phyloP scores from a whole-genome alignment of 2,113 vertebrate species.

The Onychostruthus taczanowskii region DNA sequence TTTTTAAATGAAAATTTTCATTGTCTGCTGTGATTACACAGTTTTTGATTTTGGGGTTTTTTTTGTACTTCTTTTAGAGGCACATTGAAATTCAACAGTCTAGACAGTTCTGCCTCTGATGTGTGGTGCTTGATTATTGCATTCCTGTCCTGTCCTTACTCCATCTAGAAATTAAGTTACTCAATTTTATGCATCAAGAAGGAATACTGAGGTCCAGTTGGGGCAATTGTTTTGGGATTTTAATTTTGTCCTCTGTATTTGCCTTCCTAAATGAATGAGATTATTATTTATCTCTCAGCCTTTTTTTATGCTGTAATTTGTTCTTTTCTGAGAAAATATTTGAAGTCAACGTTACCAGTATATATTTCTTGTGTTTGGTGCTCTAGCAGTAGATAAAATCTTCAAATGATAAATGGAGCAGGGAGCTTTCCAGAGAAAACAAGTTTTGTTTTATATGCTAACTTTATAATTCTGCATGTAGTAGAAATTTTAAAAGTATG shows the following conservation, averaged over 20 bases:
- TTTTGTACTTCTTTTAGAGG: not conserved
- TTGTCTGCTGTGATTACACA: not conserved
- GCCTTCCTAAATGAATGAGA: not conserved
- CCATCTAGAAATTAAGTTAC: not conserved
- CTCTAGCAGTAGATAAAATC: not conserved
- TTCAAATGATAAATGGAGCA: not conserved
- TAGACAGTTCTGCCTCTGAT: not conserved
- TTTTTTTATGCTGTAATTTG: not conserved
- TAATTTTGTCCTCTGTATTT: not conserved
- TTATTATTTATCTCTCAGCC: not conserved
- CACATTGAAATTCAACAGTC: not conserved
- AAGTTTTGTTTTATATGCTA: not conserved
- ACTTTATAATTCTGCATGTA: not conserved
- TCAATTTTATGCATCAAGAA: not conserved
- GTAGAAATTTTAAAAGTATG: not conserved
- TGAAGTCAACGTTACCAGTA: not conserved
- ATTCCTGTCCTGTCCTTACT: not conserved
- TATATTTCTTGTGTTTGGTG: not conserved
- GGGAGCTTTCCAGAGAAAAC: not conserved
- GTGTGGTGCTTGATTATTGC: not conserved
- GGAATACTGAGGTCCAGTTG: not conserved
- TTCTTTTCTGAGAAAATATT: not conserved
- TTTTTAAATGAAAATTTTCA: not conserved
- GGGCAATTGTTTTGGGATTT: not conserved
- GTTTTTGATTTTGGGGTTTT: not conserved